These are phyloP conservation scores for Osedax frankpressi DNA, from an alignment of 2,888 invertebrate species.

Conservation along the genomic window DNA sequence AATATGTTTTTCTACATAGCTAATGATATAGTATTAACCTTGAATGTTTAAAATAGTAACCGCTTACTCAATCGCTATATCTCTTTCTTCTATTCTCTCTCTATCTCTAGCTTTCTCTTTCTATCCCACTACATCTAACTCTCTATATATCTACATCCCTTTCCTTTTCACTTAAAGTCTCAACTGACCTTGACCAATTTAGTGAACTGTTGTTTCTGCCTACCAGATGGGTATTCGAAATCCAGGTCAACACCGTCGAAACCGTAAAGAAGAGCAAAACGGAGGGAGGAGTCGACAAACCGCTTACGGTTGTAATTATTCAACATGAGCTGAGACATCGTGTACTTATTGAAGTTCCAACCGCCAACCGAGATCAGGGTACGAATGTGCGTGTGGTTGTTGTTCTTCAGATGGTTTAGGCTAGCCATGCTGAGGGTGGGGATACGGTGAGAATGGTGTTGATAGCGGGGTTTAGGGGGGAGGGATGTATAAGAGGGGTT, in stretches of 20 bases:
- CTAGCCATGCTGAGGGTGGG: too few relatives aligned
- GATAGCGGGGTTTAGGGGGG: too few relatives aligned
- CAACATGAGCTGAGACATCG: neutral
- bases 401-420: neutral
- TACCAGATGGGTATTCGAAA: slow-evolving; percentile 26
- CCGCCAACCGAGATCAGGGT: neutral
- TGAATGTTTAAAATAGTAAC: too few relatives aligned
- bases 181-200: slow-evolving; percentile 24
- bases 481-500: too few relatives aligned
- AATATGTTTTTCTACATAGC: too few relatives aligned
- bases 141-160: too few relatives aligned
- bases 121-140: too few relatives aligned
- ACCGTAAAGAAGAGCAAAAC: slow-evolving; percentile 22
- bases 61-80: too few relatives aligned
- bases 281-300: slow-evolving; percentile 29
- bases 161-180: neutral
- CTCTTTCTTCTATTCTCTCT: too few relatives aligned
- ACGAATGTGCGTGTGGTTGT: neutral
- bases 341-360: neutral
- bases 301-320: neutral
- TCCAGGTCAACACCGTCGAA: slow-evolving; percentile 29
- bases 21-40: too few relatives aligned
- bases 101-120: too few relatives aligned
- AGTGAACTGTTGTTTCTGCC: slow-evolving; percentile 20
- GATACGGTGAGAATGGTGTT: too few relatives aligned